Conservation (phyloP, 2,888 invertebrate species). For the Temnothorax rugatulus region DNA sequence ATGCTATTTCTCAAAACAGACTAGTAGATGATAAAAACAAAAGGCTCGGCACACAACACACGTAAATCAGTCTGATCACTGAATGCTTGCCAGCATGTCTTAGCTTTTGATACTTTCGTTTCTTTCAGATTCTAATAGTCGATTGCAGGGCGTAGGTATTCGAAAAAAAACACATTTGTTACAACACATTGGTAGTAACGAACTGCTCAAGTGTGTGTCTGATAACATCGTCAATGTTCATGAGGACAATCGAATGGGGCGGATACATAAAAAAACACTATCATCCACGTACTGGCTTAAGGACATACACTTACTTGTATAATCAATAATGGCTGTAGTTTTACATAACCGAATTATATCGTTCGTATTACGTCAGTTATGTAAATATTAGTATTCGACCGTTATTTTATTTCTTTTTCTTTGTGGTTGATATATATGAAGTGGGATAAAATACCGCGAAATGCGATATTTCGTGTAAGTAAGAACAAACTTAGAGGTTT, state of each 20-base stretch:
- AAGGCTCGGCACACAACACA: not conserved
- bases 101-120: slow-evolving; percentile 72
- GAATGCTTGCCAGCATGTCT: slow-evolving; percentile 39
- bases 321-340: slow-evolving; percentile 76
- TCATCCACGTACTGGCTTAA: slow-evolving; percentile 68
- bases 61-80: slow-evolving; percentile 22
- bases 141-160: slow-evolving; percentile 58
- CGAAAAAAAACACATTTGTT: slow-evolving; percentile 57
- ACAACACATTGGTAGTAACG: slow-evolving; percentile 55
- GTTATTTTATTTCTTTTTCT: slow-evolving; percentile 65
- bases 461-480: slow-evolving; percentile 67
- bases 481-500: slow-evolving; percentile 48
- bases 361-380: slow-evolving; percentile 79
- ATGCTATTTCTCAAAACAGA: not conserved
- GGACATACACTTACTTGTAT: slow-evolving; percentile 72
- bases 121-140: slow-evolving; percentile 51
- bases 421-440: slow-evolving; percentile 42
- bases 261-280: slow-evolving; percentile 54
- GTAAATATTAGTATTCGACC: slow-evolving; percentile 81
- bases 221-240: slow-evolving; percentile 58
- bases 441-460: slow-evolving; percentile 32
- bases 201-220: slow-evolving; percentile 71
- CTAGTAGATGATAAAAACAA: not conserved
- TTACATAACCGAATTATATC: slow-evolving; percentile 78
- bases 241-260: slow-evolving; percentile 27